Evolutionary conservation across 2,113 vertebrate genomes (phyloP).

Genomic region (Pseudorasbora parva): DNA sequence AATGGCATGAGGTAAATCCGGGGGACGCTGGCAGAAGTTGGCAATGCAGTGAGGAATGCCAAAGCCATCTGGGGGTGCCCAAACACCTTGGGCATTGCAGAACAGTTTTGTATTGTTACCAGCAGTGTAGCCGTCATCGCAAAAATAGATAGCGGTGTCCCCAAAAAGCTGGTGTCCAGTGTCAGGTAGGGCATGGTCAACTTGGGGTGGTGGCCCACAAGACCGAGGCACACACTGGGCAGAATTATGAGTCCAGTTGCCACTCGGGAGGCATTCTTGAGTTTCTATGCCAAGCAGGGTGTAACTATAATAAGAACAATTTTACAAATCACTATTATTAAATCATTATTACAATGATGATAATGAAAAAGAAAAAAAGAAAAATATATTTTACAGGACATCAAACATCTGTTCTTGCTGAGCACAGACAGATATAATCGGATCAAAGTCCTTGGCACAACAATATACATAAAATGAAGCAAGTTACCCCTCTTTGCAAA

Average conservation of each 20-base stretch:
- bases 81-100: conserved; percentile 89
- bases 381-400: not conserved
- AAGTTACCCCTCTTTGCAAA: conserved; percentile 94
- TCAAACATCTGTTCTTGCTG: not conserved
- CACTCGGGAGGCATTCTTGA: conserved; percentile 84
- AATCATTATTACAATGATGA: not conserved
- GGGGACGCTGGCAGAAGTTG: conserved; percentile 91
- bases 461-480: conserved; percentile 1
- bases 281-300: conserved; percentile 86
- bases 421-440: not conserved
- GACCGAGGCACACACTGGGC: conserved; percentile 92
- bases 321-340: not conserved
- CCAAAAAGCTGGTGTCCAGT: conserved; percentile 90
- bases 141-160: conserved; percentile 92
- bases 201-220: conserved; percentile 89
- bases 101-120: conserved; percentile 88
- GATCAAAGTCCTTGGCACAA: not conserved
- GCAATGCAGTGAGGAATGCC: conserved; percentile 87
- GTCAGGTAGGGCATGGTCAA: conserved; percentile 90
- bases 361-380: no score
- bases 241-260: conserved; percentile 84
- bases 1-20: conserved; percentile 84
- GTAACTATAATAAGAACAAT: conserved; percentile 76
- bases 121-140: conserved; percentile 89
- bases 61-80: conserved; percentile 85